Conservation (phyloP, 2,113 vertebrate genomes). For the Protobothrops mucrosquamatus region DNA sequence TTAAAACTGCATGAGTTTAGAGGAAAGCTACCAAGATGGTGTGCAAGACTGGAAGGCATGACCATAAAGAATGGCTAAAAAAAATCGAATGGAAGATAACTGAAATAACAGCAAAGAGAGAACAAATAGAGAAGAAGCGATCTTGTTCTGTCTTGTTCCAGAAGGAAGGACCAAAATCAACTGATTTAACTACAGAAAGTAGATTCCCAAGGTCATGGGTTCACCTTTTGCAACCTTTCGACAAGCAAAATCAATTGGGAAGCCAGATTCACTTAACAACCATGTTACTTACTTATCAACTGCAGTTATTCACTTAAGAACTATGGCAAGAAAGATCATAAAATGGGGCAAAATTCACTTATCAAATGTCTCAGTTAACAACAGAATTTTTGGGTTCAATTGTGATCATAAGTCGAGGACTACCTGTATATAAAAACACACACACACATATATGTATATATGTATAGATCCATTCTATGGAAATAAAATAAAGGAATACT, state of each 20-base stretch:
- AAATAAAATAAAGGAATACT: conserved; percentile 20
- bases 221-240: neutral
- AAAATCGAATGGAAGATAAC: neutral
- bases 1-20: neutral
- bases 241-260: neutral
- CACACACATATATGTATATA: neutral
- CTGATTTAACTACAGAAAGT: neutral
- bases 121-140: neutral
- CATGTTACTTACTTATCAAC: neutral
- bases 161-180: neutral
- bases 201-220: neutral
- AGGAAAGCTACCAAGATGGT: neutral
- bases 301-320: neutral
- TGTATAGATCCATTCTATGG: neutral
- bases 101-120: neutral
- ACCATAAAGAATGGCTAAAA: neutral
- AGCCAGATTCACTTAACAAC: neutral
- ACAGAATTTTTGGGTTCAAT: neutral
- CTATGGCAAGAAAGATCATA: neutral
- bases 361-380: neutral
- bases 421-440: too few relatives aligned
- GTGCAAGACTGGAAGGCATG: too few relatives aligned
- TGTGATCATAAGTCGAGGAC: too few relatives aligned
- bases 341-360: neutral
- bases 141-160: neutral